Conservation (phyloP, 2,888 invertebrate genomes). For the Melanostoma mellinum region DNA sequence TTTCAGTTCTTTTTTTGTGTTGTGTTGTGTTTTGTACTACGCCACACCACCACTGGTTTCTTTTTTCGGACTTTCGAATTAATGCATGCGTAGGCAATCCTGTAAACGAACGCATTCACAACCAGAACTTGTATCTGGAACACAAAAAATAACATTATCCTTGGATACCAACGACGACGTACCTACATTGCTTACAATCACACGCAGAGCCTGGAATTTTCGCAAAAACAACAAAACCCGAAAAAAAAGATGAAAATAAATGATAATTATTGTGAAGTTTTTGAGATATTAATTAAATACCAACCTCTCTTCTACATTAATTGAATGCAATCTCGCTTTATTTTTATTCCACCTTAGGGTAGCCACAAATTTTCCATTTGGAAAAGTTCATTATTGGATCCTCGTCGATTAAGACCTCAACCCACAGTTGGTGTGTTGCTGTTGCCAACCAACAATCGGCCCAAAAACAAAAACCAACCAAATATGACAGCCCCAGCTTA, state of each 20-base stretch:
- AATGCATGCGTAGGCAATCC: slow-evolving; percentile 70
- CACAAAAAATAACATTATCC: slow-evolving; percentile 42
- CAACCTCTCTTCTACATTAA: slow-evolving; percentile 39
- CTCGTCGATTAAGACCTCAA: slow-evolving; percentile 9
- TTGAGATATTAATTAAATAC: slow-evolving; percentile 71
- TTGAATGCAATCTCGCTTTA: slow-evolving; percentile 68
- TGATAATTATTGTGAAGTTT: slow-evolving; percentile 42
- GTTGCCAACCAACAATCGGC: background rate
- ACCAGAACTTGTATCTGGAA: slow-evolving; percentile 65
- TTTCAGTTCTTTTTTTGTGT: background rate
- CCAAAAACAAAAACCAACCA: slow-evolving; percentile 14
- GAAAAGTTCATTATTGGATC: slow-evolving; percentile 60
- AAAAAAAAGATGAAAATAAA: slow-evolving; percentile 10
- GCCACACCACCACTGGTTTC: background rate
- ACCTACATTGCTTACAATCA: background rate
- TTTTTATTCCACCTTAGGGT: slow-evolving; percentile 60
- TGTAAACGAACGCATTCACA: slow-evolving; percentile 61
- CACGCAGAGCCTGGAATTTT: slow-evolving; percentile 1
- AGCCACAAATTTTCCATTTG: slow-evolving; percentile 68
- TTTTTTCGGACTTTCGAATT: slow-evolving; percentile 62
- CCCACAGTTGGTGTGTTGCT: too few species aligned
- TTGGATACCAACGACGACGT: slow-evolving; percentile 36
- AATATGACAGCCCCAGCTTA: slow-evolving; percentile 12
- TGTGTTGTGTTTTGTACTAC: background rate
- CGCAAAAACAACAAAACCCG: slow-evolving; percentile 2